phyloP scores from a whole-genome alignment of 2,113 vertebrate genomes.

The Amphilophus citrinellus region DNA sequence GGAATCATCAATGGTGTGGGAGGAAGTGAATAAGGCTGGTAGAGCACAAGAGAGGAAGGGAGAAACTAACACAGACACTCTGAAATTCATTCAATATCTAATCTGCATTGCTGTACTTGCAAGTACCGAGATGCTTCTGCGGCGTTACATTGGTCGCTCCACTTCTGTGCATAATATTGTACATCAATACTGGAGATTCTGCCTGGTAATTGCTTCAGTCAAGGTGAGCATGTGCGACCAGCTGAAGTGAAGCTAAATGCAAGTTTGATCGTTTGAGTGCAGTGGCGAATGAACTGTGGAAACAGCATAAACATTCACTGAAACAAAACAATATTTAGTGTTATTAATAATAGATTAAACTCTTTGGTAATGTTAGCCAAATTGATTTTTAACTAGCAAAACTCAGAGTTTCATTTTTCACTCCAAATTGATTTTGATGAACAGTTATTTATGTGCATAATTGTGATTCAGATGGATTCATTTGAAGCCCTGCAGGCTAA shows the following conservation, averaged over 20 bases:
- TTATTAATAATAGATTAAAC: conserved; percentile 60
- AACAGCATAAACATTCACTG: conserved; percentile 29
- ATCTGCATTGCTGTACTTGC: conserved; percentile 38
- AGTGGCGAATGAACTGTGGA: conserved; percentile 37
- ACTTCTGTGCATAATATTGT: conserved; percentile 36
- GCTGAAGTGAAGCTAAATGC: conserved; percentile 17
- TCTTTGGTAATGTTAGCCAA: conserved; percentile 31
- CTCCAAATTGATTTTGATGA: conserved; percentile 43
- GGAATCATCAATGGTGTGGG: conserved; percentile 45
- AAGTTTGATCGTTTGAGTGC: conserved; percentile 40
- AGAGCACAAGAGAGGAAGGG: background rate
- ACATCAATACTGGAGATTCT: conserved; percentile 20
- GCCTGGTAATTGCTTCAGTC: conserved; percentile 4
- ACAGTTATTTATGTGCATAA: conserved; percentile 37
- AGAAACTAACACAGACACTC: conserved; percentile 27
- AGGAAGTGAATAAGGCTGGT: conserved; percentile 13
- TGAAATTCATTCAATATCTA: conserved; percentile 51
- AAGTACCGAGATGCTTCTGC: conserved; percentile 9
- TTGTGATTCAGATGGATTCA: conserved; percentile 31
- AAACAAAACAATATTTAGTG: conserved; percentile 41
- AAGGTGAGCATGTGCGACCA: background rate
- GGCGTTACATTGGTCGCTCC: conserved; percentile 7
- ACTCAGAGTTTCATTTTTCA: conserved; percentile 42
- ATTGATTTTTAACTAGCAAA: conserved; percentile 60
- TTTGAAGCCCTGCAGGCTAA: conserved; percentile 12